These are phyloP conservation scores for Ridgeia piscesae DNA, from an alignment of 1,140 invertebrate species.

Conservation along the genomic window DNA sequence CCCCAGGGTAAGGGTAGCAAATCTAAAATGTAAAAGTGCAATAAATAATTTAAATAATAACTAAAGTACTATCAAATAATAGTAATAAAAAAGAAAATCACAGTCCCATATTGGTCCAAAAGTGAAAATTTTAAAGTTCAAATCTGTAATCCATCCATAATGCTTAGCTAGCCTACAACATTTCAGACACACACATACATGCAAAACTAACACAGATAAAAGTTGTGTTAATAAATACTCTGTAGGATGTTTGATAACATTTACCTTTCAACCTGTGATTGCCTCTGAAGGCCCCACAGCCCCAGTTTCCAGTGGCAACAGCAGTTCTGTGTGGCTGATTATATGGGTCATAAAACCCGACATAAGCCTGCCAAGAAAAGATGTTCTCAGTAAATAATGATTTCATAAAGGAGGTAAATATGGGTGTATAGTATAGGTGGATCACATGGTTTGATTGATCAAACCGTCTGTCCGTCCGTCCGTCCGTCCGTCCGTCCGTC, in stretches of 20 bases:
- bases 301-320: slow-evolving; percentile 97
- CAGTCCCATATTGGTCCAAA: background rate
- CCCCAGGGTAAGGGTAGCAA: too few species aligned
- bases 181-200: background rate
- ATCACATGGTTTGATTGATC: too few species aligned
- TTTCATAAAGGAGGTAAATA: background rate
- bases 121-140: background rate
- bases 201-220: too few species aligned
- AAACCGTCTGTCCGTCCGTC: too few species aligned
- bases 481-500: too few species aligned
- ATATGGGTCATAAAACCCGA: background rate
- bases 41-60: too few species aligned
- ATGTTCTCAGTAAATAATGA: background rate
- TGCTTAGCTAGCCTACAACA: background rate
- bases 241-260: background rate
- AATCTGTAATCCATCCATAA: background rate
- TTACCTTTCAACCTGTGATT: slow-evolving; percentile 79
- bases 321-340: slow-evolving; percentile 48
- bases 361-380: background rate
- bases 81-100: background rate
- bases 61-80: too few species aligned
- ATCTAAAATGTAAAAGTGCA: too few species aligned
- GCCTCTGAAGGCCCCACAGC: slow-evolving; percentile 92
- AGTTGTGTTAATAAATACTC: background rate
- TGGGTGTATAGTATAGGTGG: background rate